Evolutionary conservation across 2,797 vertebrate genomes (phyloP).

Genomic region (Sebastes minor): DNA sequence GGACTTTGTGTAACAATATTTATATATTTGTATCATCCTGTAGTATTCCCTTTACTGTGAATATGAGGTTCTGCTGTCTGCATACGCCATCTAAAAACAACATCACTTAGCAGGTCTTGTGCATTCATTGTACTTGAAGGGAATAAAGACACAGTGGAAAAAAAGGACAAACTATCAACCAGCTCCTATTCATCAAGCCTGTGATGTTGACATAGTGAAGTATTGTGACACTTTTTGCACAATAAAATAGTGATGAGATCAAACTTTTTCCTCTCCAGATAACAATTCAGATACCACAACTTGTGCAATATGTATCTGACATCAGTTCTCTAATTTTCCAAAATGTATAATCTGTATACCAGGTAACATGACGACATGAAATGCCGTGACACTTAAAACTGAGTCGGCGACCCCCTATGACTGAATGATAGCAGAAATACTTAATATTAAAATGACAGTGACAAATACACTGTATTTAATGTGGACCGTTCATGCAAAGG

Average conservation of each 20-base stretch:
- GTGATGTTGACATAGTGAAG: not conserved
- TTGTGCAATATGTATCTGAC: not conserved
- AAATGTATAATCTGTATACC: not conserved
- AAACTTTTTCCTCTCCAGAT: too few relatives aligned
- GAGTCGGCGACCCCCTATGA: not conserved
- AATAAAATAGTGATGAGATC: not conserved
- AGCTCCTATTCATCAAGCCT: not conserved
- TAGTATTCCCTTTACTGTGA: not conserved
- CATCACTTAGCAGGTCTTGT: not conserved
- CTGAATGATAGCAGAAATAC: not conserved
- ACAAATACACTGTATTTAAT: not conserved
- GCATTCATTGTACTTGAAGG: not conserved
- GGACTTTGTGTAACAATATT: not conserved
- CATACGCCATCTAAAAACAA: not conserved
- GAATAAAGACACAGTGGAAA: not conserved
- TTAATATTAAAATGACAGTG: not conserved
- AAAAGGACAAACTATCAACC: not conserved
- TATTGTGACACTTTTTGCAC: not conserved
- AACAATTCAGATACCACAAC: not conserved
- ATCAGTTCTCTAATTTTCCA: not conserved
- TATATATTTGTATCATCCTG: not conserved
- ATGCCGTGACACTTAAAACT: not conserved
- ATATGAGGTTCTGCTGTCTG: not conserved
- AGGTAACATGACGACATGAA: not conserved
- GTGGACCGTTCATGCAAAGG: not conserved